Conservation (phyloP, 2,113 vertebrate species). For the Tachuris rubrigastra region DNA sequence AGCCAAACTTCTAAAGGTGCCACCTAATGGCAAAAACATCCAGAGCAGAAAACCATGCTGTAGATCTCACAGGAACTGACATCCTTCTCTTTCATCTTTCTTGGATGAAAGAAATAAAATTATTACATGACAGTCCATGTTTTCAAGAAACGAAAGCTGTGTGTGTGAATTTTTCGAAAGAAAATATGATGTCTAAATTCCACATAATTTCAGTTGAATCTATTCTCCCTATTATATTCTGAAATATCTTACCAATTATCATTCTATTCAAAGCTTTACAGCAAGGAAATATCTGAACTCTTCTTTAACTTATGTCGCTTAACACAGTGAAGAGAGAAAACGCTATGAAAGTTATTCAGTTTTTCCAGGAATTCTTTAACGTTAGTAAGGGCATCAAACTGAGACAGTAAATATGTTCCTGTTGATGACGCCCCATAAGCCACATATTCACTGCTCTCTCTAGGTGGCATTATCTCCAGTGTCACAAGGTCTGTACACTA, state of each 20-base stretch:
- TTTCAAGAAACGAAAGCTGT: neutral
- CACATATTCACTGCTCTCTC: neutral
- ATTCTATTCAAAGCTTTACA: neutral
- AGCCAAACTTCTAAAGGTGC: neutral
- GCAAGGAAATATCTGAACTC: neutral
- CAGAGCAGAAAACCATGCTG: neutral
- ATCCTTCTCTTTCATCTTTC: neutral
- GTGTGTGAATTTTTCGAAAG: neutral
- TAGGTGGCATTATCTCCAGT: no score
- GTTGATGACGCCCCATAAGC: neutral
- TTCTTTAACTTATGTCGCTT: neutral
- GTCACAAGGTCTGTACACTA: neutral
- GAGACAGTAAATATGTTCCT: neutral
- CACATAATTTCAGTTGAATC: neutral
- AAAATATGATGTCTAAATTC: neutral
- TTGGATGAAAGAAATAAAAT: neutral
- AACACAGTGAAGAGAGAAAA: neutral
- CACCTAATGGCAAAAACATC: neutral
- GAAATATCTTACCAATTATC: neutral
- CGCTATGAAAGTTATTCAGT: neutral
- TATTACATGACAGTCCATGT: neutral
- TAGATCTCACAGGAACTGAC: neutral
- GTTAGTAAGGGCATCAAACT: neutral
- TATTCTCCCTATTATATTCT: neutral
- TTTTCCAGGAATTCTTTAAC: neutral